Evolutionary conservation across 30 jellyfish, hydroid and myxozoan species (phyloP), one percentile per base, ranked within the genome.

Genomic region (Aurelia sp.): DNA sequence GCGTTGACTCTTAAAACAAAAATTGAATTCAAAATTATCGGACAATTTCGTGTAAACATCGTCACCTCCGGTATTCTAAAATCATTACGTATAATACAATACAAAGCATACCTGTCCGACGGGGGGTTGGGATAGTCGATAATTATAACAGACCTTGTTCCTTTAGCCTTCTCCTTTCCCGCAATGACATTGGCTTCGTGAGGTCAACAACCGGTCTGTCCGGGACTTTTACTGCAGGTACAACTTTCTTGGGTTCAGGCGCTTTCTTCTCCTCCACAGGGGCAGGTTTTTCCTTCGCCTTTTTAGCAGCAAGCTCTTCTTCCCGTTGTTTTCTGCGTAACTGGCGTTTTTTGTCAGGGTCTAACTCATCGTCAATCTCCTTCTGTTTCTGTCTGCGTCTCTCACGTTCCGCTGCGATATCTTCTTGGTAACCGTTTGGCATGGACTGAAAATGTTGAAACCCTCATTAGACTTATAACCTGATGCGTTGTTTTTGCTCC

Each of bases 71-170:
- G 69, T 59, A 18, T 59, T 18, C 69, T 18, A 59, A 8, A 59
- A 59, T 21, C 23, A 59, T 59, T 59, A 59, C 23, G 69, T 59
- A 59, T 21, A 12, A 18, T 59, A 59, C 69, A 59, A 59, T 59
- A 59, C 69, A 59, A 59, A 0, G 23, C 69, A 59, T 59, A 59
- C 69, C 33, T n/a, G 23, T 18, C 33, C 33, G 33, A 18, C 23
- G 69, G 69, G 69, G 69, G 69, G 69, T 9, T 59, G 2, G 33
- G 15, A 44, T 44, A 21, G 44, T 64, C 52, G 33, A 61, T 27
- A 3, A 2, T 62, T 84, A 84, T 80, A 84, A 72, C 41, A 84
- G 87, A 10, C 93, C 93, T 84, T 84, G 93, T 40, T 84, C 93
- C 76, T 84, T 84, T 48, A 84, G 37, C 73, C 93, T 37, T 15